Conservation (phyloP, 2,888 invertebrate genomes). For the Troides helena region DNA sequence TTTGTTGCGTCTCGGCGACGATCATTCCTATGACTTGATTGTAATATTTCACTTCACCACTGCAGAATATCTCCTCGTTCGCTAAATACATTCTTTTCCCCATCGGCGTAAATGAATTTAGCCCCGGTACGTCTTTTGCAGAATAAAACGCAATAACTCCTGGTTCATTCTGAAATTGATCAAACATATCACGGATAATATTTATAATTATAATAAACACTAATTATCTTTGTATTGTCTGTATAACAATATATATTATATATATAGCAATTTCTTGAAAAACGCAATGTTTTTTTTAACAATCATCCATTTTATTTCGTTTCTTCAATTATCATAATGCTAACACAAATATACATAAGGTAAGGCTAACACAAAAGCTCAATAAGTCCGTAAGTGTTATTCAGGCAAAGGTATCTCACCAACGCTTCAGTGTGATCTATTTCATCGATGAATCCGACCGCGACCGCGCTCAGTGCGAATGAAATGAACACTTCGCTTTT, state of each 20-base stretch:
- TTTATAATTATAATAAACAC: too few relatives aligned
- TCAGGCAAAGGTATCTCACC: constrained; percentile 54
- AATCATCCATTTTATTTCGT: too few relatives aligned
- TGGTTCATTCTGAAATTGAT: constrained; percentile 65
- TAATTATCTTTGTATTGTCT: too few relatives aligned
- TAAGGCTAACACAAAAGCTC: too few relatives aligned
- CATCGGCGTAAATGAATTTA: constrained; percentile 72
- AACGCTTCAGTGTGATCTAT: constrained; percentile 83
- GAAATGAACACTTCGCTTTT: constrained; percentile 83
- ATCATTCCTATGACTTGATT: constrained; percentile 85
- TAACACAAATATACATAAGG: too few relatives aligned
- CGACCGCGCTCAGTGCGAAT: constrained; percentile 81
- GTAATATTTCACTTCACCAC: constrained; percentile 76
- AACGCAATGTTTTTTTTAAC: too few relatives aligned
- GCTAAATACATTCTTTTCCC: constrained; percentile 34
- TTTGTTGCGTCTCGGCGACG: constrained; percentile 75
- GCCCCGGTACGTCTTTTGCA: constrained; percentile 84
- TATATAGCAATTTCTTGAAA: too few relatives aligned
- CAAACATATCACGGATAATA: too few relatives aligned
- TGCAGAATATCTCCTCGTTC: constrained; percentile 72
- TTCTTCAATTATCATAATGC: too few relatives aligned
- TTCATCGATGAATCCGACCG: constrained; percentile 62
- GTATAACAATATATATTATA: too few relatives aligned
- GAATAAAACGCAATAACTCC: constrained; percentile 83
- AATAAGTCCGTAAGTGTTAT: too few relatives aligned